Evolutionary conservation across 2,113 vertebrate genomes (phyloP).

Genomic region (Sisor rabdophorus): DNA sequence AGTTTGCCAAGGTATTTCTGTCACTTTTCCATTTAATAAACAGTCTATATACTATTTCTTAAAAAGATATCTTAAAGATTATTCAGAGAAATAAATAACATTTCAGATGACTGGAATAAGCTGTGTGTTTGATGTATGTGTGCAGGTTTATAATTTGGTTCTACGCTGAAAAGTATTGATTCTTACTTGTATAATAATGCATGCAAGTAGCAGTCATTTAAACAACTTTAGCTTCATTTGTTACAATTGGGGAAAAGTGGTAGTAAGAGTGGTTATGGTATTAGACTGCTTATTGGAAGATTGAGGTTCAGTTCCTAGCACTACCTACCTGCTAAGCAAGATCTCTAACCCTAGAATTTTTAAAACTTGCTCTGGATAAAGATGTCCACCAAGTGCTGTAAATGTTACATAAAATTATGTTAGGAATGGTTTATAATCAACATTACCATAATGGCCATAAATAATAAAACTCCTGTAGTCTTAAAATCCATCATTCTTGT

Average conservation of each 20-base stretch:
- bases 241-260: not conserved
- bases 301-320: no score
- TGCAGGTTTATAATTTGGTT: not conserved
- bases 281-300: no score
- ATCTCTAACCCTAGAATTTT: no score
- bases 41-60: not conserved
- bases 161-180: not conserved
- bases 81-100: not conserved
- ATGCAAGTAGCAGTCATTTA: not conserved
- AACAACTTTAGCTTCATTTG: not conserved
- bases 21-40: constrained; percentile 11
- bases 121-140: not conserved
- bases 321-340: no score
- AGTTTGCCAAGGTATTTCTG: constrained; percentile 25
- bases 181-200: not conserved
- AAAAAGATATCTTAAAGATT: not conserved
- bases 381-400: no score
- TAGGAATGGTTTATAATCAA: not conserved
- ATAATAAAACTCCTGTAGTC: not conserved
- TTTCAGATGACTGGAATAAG: not conserved
- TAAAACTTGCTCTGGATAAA: no score
- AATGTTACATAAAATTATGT: no score
- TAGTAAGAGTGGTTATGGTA: no score
- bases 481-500: not conserved
- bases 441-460: not conserved